phyloP scores from a whole-genome alignment of 2,888 invertebrate genomes.

The Autographa pulchrina region DNA sequence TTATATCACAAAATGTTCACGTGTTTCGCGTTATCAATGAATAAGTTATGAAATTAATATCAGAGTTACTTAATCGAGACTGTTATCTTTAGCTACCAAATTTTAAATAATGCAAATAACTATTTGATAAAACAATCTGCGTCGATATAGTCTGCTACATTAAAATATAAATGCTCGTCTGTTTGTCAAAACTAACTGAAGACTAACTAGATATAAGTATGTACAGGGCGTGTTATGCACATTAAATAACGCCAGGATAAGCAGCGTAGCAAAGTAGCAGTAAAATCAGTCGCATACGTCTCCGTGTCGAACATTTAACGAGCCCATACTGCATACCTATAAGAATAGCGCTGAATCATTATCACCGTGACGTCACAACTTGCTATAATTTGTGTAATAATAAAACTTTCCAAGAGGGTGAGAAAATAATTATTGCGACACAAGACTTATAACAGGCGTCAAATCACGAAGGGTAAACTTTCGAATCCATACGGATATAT shows the following conservation, averaged over 20 bases:
- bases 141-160: neutral
- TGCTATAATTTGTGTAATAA: slow-evolving; percentile 32
- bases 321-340: slow-evolving; percentile 20
- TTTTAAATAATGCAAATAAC: neutral
- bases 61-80: slow-evolving; percentile 6
- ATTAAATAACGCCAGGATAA: neutral
- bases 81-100: neutral
- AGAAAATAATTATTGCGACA: slow-evolving; percentile 23
- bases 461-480: slow-evolving; percentile 27
- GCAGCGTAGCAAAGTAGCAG: slow-evolving; percentile 5
- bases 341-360: slow-evolving; percentile 44
- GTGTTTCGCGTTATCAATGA: slow-evolving; percentile 10
- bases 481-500: slow-evolving; percentile 14
- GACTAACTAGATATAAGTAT: too few relatives aligned
- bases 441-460: slow-evolving; percentile 36
- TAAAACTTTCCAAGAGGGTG: slow-evolving; percentile 27
- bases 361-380: slow-evolving; percentile 27
- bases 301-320: slow-evolving; percentile 23
- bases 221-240: too few relatives aligned
- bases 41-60: slow-evolving; percentile 1
- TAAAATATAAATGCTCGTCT: neutral
- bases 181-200: too few relatives aligned
- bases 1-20: slow-evolving; percentile 5
- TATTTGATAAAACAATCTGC: neutral
- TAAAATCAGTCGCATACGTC: neutral